Percentiles rank a stretch among this genome's conserved stretches.
Conservation (phyloP, 2,888 invertebrate genomes). For the Cacoxenus indagator region DNA sequence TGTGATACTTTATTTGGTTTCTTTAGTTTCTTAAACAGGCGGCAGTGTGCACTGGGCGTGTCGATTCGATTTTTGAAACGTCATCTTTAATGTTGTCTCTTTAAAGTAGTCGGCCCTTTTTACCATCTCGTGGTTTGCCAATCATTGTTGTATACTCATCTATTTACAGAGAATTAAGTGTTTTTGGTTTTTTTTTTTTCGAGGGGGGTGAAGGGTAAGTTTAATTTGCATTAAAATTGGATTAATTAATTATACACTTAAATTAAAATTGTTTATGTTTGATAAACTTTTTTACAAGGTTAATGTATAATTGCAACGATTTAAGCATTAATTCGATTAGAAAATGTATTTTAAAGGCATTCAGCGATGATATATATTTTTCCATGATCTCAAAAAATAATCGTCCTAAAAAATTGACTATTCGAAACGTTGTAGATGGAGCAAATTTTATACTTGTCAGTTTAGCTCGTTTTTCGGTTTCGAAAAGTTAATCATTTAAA, state of each 20-base stretch:
- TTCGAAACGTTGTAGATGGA: too few species aligned
- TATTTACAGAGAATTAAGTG: conserved; percentile 60
- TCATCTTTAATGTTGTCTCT: conserved; percentile 30
- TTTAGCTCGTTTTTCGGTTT: too few species aligned
- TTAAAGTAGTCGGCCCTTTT: conserved; percentile 71
- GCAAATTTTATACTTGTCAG: too few species aligned
- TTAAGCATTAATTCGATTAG: background rate
- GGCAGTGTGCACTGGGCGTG: background rate
- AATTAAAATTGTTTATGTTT: conserved; percentile 27
- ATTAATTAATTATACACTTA: conserved; percentile 26
- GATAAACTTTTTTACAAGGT: background rate
- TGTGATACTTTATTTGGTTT: too few species aligned
- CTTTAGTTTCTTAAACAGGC: background rate
- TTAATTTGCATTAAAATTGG: conserved; percentile 33
- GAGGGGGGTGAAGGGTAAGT: conserved; percentile 20
- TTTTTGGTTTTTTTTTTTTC: conserved; percentile 39
- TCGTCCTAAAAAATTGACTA: too few species aligned
- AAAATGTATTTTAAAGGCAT: background rate
- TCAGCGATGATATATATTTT: background rate
- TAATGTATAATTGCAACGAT: background rate
- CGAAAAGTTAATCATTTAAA: too few species aligned
- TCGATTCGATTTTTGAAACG: conserved; percentile 20
- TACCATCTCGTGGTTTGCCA: conserved; percentile 71
- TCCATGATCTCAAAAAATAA: background rate
- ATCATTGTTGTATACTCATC: conserved; percentile 71